Conservation (phyloP, 2,113 vertebrate species). For the Indicator indicator region DNA sequence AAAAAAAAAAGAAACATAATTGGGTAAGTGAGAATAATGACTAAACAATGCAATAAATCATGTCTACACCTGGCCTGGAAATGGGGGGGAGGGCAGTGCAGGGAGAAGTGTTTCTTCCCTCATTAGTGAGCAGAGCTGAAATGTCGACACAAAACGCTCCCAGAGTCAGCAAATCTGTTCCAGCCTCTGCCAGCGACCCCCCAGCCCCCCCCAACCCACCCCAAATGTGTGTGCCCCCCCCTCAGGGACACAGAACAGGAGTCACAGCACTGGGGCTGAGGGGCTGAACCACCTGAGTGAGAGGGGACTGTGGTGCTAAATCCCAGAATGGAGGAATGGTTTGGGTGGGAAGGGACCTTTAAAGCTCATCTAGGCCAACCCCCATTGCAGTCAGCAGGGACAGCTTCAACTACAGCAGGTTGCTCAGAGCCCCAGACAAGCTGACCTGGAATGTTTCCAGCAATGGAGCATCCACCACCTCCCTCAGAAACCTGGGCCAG, state of each 20-base stretch:
- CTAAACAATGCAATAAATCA: constrained; percentile 70
- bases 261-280: not conserved
- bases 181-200: not conserved
- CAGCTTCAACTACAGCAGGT: too few species aligned
- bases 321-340: not conserved
- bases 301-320: not conserved
- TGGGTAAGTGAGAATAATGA: constrained; percentile 74
- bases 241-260: fast-evolving
- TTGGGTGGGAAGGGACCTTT: too few species aligned
- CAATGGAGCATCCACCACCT: too few species aligned
- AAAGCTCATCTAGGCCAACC: too few species aligned
- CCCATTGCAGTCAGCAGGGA: too few species aligned
- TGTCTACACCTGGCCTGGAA: constrained; percentile 64
- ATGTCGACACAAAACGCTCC: not conserved
- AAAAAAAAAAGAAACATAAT: constrained; percentile 60
- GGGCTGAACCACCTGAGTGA: fast-evolving
- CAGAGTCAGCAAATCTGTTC: constrained; percentile 49
- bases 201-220: too few species aligned
- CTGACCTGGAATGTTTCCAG: too few species aligned
- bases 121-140: constrained; percentile 18
- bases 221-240: not conserved
- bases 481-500: too few species aligned
- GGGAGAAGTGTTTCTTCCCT: constrained; percentile 18
- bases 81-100: not conserved
- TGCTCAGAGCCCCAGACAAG: too few species aligned